Evolutionary conservation across 1,140 invertebrate genomes (phyloP).

Genomic region (Camponotus vicinus): DNA sequence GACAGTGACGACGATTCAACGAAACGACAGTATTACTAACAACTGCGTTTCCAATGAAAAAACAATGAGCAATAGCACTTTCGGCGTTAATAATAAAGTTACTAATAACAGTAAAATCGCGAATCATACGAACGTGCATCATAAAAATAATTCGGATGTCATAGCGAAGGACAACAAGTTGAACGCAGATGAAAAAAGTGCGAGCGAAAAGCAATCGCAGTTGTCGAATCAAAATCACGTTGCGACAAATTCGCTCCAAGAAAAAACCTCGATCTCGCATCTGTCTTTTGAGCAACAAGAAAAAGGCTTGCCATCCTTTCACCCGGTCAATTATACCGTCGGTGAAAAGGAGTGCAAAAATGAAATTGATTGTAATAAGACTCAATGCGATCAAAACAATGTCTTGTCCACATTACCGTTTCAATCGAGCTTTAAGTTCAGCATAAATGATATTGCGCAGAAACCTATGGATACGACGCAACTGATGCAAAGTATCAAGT

Average conservation of each 20-base stretch:
- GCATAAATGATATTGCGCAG: constrained; percentile 74
- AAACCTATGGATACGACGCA: constrained; percentile 74
- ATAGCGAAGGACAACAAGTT: constrained; percentile 66
- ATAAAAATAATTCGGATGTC: constrained; percentile 65
- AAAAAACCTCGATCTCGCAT: constrained; percentile 60
- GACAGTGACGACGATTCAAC: background rate
- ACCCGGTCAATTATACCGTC: constrained; percentile 39
- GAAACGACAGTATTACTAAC: constrained; percentile 54
- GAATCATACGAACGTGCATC: constrained; percentile 68
- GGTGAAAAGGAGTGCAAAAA: constrained; percentile 71
- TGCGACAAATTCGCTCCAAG: constrained; percentile 50
- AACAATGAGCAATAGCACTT: constrained; percentile 59
- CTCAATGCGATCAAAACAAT: constrained; percentile 71
- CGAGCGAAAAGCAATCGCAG: constrained; percentile 54
- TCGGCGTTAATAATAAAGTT: constrained; percentile 70
- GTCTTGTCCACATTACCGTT: constrained; percentile 77
- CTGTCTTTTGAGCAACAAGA: constrained; percentile 60
- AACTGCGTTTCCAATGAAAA: constrained; percentile 60
- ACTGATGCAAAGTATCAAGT: constrained; percentile 82
- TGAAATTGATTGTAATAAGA: constrained; percentile 69
- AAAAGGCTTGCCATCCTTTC: constrained; percentile 55
- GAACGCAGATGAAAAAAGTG: constrained; percentile 67
- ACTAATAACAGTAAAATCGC: constrained; percentile 31
- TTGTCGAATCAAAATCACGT: constrained; percentile 65
- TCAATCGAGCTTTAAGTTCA: constrained; percentile 79